Evolutionary conservation across 2,113 vertebrate genomes (phyloP).

Genomic region (Chlorocebus sabaeus): DNA sequence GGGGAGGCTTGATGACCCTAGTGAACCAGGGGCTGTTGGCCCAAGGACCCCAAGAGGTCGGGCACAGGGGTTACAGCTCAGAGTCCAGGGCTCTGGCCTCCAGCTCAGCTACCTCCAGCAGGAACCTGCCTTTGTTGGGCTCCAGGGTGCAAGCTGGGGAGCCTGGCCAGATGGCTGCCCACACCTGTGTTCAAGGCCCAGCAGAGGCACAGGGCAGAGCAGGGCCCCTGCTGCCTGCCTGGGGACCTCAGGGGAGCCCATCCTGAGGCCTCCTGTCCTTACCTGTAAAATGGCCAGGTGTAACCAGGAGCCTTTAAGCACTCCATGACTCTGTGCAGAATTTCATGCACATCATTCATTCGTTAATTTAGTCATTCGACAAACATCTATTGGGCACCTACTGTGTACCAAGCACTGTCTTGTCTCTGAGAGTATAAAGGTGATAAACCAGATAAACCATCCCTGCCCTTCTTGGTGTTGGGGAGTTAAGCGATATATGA

Average conservation of each 20-base stretch:
- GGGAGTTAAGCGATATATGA: not conserved
- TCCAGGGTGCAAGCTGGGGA: not conserved
- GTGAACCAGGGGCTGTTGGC: rapidly evolving
- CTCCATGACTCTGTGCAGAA: rapidly evolving
- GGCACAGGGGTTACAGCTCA: not conserved
- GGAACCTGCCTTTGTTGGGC: not conserved
- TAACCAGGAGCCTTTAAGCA: not conserved
- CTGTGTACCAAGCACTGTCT: not conserved
- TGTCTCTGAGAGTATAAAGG: not conserved
- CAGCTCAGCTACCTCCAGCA: not conserved
- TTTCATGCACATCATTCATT: rapidly evolving
- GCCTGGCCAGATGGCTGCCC: not conserved
- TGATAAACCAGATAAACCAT: not conserved
- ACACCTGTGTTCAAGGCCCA: not conserved
- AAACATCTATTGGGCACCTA: not conserved
- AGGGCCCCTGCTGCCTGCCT: no score
- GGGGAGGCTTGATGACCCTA: not conserved
- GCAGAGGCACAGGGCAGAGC: no score
- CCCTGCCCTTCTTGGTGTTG: not conserved
- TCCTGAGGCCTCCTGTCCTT: not conserved
- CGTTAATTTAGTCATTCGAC: not conserved
- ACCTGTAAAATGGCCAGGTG: not conserved
- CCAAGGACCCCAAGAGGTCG: rapidly evolving
- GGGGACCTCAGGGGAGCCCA: not conserved
- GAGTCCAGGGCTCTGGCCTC: not conserved